Evolutionary conservation across 2,113 vertebrate species (phyloP), one percentile per base, ranked within the genome.

Genomic region (Capreolus pygargus): DNA sequence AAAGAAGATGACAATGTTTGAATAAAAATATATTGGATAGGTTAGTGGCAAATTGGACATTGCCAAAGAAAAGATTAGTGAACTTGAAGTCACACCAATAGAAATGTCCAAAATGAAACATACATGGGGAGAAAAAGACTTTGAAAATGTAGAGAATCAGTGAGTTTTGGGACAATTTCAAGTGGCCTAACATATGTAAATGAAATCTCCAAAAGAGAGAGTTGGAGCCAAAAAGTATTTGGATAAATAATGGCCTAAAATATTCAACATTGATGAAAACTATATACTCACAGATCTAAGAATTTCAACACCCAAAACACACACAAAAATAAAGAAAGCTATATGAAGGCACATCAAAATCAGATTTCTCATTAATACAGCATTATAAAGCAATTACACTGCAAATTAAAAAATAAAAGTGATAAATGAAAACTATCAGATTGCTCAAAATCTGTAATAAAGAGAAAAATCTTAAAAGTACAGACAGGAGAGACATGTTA

Each of bases 51-150:
- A 86, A 85, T 78, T 58, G 86, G 84, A 86, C 36, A 82, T 43
- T 93, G 54, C 17, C 64, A 89, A 95, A 94, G 47, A 90, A 95
- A 94, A 95, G 21, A 76, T 85, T 81, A 76, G 33, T 86, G 57
- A 94, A 82, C 84, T 91, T 94, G 28, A 91, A 91, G 47, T 50
- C 54, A 83, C 14, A 57, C 70, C 33, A 90, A 14, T 54, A 78
- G 54, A 93, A 96, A 91, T 86, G 30, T 84, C 17, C 54, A 47
- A 95, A 92, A 60, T 86, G 39, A 95, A 89, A 76, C 54, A 88
- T 81, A 83, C 17, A 60, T 25, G 8, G 16, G 25, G 54, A 54
- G 55, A 58, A 92, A 58, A 33, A 83, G 5, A 50, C 23, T 58
- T 50, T 28, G 52, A 55, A 74, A 88, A 60, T 50, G 27, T 92